These are phyloP conservation scores for Diarsia mendica DNA, from an alignment of 2,888 invertebrate genomes.

Conservation along the genomic window DNA sequence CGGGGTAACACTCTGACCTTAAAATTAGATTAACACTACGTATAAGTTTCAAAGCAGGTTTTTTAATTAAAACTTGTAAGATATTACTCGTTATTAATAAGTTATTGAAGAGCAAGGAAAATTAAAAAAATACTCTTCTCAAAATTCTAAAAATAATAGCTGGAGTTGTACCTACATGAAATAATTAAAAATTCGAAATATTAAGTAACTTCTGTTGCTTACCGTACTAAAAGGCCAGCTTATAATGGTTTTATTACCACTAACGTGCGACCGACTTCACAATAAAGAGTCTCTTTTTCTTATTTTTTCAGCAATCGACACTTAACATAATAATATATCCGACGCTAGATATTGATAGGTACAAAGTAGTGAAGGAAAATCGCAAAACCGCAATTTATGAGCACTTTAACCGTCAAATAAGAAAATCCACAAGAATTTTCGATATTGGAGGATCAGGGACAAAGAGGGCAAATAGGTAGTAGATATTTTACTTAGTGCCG, in stretches of 20 bases:
- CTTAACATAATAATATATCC: slow-evolving; percentile 16
- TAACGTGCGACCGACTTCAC: not conserved
- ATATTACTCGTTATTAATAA: too few species aligned
- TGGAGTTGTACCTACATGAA: too few species aligned
- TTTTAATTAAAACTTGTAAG: too few species aligned
- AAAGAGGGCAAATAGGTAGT: slow-evolving; percentile 58
- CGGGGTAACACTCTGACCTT: not conserved
- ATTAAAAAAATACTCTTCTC: too few species aligned
- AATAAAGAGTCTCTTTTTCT: not conserved
- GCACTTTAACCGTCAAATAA: slow-evolving; percentile 56
- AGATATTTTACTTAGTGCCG: slow-evolving; percentile 44
- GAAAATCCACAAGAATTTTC: slow-evolving; percentile 61
- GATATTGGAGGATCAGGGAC: slow-evolving; percentile 57
- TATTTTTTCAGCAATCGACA: slow-evolving; percentile 4
- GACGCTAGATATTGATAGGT: slow-evolving; percentile 18
- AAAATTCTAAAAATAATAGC: too few species aligned
- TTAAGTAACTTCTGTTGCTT: too few species aligned
- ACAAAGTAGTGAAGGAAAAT: slow-evolving; percentile 45
- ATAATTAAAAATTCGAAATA: too few species aligned
- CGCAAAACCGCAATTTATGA: slow-evolving; percentile 60
- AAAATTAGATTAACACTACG: not conserved
- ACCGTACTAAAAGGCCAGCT: not conserved
- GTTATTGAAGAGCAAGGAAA: too few species aligned
- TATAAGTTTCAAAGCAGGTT: too few species aligned
- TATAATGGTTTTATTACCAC: not conserved